Percentiles rank a stretch among this genome's conserved stretches.
Conservation (phyloP, 2,797 vertebrate genomes). For the Cirrhinus molitorella region DNA sequence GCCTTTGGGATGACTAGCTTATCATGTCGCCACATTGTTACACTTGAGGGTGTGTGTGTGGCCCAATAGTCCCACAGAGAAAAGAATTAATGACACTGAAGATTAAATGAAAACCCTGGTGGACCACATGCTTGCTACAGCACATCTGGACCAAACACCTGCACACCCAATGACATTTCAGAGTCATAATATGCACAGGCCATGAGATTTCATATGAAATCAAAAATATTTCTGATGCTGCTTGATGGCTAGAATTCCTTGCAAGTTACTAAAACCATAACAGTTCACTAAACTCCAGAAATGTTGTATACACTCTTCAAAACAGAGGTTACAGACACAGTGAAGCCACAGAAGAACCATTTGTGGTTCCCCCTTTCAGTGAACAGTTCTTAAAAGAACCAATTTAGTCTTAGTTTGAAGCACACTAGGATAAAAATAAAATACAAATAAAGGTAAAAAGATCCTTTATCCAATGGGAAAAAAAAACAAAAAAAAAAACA, state of each 20-base stretch:
- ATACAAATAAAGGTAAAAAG: too few relatives aligned
- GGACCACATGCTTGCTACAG: conserved; percentile 34
- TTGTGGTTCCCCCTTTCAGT: too few relatives aligned
- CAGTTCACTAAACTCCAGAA: not conserved
- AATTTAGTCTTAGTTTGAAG: too few relatives aligned
- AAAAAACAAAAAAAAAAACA: too few relatives aligned
- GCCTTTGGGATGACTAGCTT: conserved; percentile 47
- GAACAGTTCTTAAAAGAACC: too few relatives aligned
- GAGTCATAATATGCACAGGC: not conserved
- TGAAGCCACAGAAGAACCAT: too few relatives aligned
- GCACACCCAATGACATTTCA: conserved; percentile 55
- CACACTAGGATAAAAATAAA: too few relatives aligned
- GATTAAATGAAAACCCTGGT: conserved; percentile 60
- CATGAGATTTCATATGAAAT: not conserved
- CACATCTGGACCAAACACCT: conserved; percentile 62
- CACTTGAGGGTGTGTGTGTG: conserved; percentile 49
- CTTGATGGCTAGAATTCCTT: not conserved
- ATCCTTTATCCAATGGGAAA: too few relatives aligned
- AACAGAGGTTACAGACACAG: too few relatives aligned
- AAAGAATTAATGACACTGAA: conserved; percentile 58
- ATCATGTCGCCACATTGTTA: conserved; percentile 23
- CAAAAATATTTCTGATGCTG: not conserved
- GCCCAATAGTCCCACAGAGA: conserved; percentile 59
- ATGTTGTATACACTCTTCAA: not conserved
- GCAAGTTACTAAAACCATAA: not conserved